phyloP scores from a whole-genome alignment of 2,888 invertebrate species.

The Odontomyia ornata region DNA sequence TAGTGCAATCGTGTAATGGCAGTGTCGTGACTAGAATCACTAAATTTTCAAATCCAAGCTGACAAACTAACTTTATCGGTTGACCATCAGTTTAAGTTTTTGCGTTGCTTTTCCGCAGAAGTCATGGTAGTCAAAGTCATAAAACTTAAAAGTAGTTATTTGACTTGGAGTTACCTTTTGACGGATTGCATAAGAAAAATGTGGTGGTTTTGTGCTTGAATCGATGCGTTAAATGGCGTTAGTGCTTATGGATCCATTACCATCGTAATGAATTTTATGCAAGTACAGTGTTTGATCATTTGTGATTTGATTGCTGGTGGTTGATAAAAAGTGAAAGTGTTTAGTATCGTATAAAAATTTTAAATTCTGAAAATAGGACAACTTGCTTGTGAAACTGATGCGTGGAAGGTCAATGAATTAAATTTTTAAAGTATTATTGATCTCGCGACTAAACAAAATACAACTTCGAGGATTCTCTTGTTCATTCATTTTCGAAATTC shows the following conservation, averaged over 20 bases:
- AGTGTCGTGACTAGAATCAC: conserved; percentile 8
- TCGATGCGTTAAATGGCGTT: background rate
- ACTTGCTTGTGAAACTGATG: too few relatives aligned
- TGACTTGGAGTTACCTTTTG: background rate
- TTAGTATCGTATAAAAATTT: background rate
- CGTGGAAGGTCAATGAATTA: too few relatives aligned
- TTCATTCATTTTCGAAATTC: too few relatives aligned
- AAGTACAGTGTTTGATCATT: too few relatives aligned
- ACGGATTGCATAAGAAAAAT: background rate
- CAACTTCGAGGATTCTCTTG: too few relatives aligned
- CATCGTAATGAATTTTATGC: background rate
- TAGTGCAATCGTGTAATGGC: conserved; percentile 5
- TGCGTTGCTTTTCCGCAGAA: too few relatives aligned
- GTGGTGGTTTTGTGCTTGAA: conserved; percentile 13
- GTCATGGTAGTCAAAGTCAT: background rate
- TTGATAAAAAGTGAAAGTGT: conserved; percentile 21
- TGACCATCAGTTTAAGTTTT: background rate
- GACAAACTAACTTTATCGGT: background rate
- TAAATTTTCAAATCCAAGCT: background rate
- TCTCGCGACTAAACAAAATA: too few relatives aligned
- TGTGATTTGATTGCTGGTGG: background rate
- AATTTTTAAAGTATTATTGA: too few relatives aligned
- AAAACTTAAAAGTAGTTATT: background rate
- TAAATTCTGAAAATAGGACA: too few relatives aligned
- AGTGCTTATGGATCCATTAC: background rate